Evolutionary conservation across 2,888 invertebrate genomes (phyloP).

Genomic region (Zootermopsis nevadensis): DNA sequence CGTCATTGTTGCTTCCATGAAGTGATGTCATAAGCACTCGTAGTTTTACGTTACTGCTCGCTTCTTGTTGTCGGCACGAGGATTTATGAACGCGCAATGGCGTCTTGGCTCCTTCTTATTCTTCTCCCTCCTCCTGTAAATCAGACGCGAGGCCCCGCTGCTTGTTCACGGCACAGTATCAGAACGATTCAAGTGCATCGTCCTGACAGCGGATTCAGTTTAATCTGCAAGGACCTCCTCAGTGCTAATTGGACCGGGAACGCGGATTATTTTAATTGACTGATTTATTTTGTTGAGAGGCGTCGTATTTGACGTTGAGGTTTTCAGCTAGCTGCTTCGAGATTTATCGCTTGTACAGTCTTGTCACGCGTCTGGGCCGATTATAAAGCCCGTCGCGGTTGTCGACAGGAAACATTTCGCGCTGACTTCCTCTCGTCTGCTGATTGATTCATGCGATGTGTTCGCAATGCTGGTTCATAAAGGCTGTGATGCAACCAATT

Average conservation of each 20-base stretch:
- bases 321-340: background rate
- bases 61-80: slow-evolving; percentile 29
- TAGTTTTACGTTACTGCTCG: slow-evolving; percentile 7
- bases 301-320: background rate
- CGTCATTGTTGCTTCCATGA: background rate
- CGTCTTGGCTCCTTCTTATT: slow-evolving; percentile 37
- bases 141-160: slow-evolving; percentile 17
- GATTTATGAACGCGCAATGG: slow-evolving; percentile 33
- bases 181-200: background rate
- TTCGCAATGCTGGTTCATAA: too few species aligned
- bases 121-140: slow-evolving; percentile 29
- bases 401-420: too few species aligned
- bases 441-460: too few species aligned
- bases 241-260: background rate
- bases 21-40: background rate
- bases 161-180: background rate
- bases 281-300: background rate
- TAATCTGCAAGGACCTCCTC: background rate
- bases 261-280: background rate
- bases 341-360: background rate
- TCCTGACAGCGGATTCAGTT: background rate
- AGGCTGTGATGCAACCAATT: too few species aligned
- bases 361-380: background rate
- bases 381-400: too few species aligned
- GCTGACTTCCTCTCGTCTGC: too few species aligned